Conservation (phyloP, 2,113 vertebrate genomes). For the Tenrec ecaudatus region DNA sequence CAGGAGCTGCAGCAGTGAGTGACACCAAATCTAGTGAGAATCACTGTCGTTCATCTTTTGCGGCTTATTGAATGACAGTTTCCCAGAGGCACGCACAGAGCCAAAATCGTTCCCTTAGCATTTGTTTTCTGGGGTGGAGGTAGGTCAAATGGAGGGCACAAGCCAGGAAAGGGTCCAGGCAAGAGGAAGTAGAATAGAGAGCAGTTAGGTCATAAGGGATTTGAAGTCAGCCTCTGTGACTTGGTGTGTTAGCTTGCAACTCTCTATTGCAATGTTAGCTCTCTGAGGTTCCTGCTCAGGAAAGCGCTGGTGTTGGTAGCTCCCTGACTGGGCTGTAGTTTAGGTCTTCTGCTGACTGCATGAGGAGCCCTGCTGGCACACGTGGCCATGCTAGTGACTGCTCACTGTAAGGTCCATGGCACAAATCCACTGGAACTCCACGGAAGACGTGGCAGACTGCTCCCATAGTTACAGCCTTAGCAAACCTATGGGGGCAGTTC, state of each 20-base stretch:
- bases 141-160: neutral
- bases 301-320: neutral
- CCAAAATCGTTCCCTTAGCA: neutral
- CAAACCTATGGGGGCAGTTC: neutral
- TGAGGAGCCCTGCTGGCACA: neutral
- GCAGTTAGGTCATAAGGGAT: neutral
- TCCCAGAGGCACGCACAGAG: too few relatives aligned
- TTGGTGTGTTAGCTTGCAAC: fast-evolving
- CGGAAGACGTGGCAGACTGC: neutral
- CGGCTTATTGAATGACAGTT: neutral
- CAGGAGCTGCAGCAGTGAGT: too few relatives aligned
- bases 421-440: neutral
- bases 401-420: neutral
- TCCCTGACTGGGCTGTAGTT: neutral
- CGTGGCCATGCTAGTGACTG: neutral
- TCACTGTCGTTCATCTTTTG: too few relatives aligned
- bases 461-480: neutral
- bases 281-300: neutral
- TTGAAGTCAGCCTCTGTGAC: neutral
- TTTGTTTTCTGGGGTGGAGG: neutral
- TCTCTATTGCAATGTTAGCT: neutral
- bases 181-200: neutral
- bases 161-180: neutral
- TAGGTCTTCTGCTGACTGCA: neutral
- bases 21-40: too few relatives aligned